Base-by-base conservation (phyloP, 2,888 invertebrate species). In the Melieria omissa region DNA sequence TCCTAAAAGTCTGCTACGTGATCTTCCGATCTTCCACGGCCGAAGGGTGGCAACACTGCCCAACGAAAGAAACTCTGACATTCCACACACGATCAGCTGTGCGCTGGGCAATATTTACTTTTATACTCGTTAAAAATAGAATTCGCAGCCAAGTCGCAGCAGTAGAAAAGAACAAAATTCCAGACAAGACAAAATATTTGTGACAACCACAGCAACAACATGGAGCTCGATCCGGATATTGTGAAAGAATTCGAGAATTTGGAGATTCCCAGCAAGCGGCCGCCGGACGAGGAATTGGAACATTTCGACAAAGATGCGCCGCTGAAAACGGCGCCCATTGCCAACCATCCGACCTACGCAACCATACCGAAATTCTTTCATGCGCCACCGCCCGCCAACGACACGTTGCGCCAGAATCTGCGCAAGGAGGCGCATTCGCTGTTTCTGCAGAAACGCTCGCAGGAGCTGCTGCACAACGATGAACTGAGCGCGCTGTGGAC, bases 381-480 rank as follows among this genome's bases (percentile, higher is more conserved):
- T 80, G 91, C 91, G 88, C 86, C 95, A 3, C 96, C 96, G 0
- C 90, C 91, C 66, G 91, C 93, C 65, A 92, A 92, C 78, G 95
- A 96, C 80, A 89, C 92, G 6, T 82, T 96, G 4, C 89, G 93
- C 1, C 93, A 94, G 82, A 95, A 95, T 86, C 86, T 97, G 57
- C 89, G 96, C 70, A 96, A 97, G 86, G 97, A 97, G 85, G 94
- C 96, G 0, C 89, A 96, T 80, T 95, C 96, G 3, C 90, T 95
- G 74, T 95, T 97, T 84, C 86, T 98, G 62, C 95, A 97, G 86
- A 91, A 94, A 83, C 91, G 93, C 81, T 95, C 95, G 74, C 90
- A 93, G 80, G 93, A 95, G 80, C 87, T 97, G 46, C 86, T 98
- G 42, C 95, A 96, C 85, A 95, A 95, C 83, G 93, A 93, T 82